These are phyloP conservation scores for Crematogaster levior DNA, from an alignment of 2,888 invertebrate species.

Conservation along the genomic window DNA sequence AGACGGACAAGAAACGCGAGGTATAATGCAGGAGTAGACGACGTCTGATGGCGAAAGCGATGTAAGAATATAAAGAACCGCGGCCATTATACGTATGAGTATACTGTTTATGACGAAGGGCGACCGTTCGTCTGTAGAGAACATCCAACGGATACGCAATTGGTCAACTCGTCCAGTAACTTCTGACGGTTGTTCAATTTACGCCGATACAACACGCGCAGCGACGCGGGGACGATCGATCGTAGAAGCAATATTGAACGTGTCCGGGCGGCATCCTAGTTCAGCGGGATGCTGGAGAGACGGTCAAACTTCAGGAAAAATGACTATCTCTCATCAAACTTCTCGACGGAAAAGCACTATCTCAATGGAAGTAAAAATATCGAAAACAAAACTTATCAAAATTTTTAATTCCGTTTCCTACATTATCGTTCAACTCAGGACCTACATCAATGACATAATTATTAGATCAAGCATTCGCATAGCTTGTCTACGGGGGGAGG, in stretches of 20 bases:
- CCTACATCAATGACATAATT: too few species aligned
- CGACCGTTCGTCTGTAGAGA: conserved; percentile 43
- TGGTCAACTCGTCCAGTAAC: conserved; percentile 48
- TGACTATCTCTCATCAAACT: too few species aligned
- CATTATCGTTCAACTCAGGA: too few species aligned
- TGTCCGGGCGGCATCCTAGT: not conserved
- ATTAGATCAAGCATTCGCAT: too few species aligned
- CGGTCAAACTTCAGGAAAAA: too few species aligned
- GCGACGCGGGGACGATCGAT: conserved; percentile 23
- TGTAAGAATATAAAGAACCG: conserved; percentile 41
- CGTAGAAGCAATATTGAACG: conserved; percentile 14
- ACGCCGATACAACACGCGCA: conserved; percentile 26
- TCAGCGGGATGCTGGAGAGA: too few species aligned
- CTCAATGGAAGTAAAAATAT: too few species aligned
- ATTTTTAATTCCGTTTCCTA: too few species aligned
- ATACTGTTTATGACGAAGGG: conserved; percentile 36
- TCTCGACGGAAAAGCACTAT: too few species aligned
- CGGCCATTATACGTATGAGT: conserved; percentile 15
- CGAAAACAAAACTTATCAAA: too few species aligned
- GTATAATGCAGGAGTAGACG: conserved; percentile 23
- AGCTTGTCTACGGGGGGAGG: too few species aligned
- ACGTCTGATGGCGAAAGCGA: conserved; percentile 27
- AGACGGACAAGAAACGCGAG: conserved; percentile 32
- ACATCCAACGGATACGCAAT: conserved; percentile 55
- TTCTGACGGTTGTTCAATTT: conserved; percentile 46